Evolutionary conservation across 2,888 invertebrate genomes (phyloP), one percentile per base, ranked within the genome.

Genomic region (Zygogramma bicolorata): DNA sequence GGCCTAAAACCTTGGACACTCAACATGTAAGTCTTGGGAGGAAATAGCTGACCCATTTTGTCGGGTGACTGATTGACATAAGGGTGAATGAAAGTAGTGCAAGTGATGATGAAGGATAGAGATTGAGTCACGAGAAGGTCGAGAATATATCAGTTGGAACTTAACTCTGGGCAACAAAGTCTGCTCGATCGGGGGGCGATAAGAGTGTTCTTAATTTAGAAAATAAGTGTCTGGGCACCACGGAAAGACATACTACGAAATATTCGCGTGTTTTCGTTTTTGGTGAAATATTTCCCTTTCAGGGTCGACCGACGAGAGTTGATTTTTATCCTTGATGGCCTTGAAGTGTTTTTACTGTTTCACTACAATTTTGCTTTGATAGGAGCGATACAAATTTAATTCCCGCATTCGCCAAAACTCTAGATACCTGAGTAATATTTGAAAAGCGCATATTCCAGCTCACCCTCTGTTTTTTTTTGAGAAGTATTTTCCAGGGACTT

Each of bases 1-100:
- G 53, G 53, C 53, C 53, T 53, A 53, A 25, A 73, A 71, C 75
- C 73, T 75, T 75, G 75, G 70, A 75, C 71, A 60, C 49, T 65
- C 73, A 67, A 70, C 68, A 59, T 66, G 68, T 59, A 31, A 74
- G 68, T 57, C 49, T 18, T 38, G 18, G n/a, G 38, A 38, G 31
- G 29, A 22, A 53, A 20, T 25, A 65, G 38, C 49, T 66, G 66
- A 70, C 66, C 70, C 57, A 61, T 66, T 70, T 65, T 40, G 63
- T 70, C 57, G 15, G 27, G 31, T 65, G 15, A 58, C 70, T 60
- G 59, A 70, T 66, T 66, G 61, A 25, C 53, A 70, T 27, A 60
- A 27, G 46, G 61, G 59, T 65, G 58, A 62, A 38, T 38, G 70
- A 66, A 66, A 65, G 60, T 59, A 58, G 57, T 65, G 34, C 61